Evolutionary conservation across 2,113 vertebrate species (phyloP), one percentile per base, ranked within the genome.

Genomic region (Tragelaphus strepsiceros): DNA sequence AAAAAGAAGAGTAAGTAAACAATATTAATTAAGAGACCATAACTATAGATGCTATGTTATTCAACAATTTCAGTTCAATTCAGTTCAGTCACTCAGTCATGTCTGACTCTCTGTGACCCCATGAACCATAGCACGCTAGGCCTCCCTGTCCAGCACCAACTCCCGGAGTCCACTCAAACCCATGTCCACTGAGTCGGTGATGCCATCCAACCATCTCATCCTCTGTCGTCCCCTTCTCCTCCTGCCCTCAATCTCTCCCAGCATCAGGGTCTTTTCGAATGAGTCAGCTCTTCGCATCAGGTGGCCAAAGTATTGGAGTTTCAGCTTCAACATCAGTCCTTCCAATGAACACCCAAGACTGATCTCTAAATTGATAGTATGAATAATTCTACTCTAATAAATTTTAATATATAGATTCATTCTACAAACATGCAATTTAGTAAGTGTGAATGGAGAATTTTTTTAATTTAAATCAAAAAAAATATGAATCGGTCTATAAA

Each of bases 361-460:
- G 64, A 71, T 71, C 64, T 35, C n/a, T 77, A 86, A 64, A 71
- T 74, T 80, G 85, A 80, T 53, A 86, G 14, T 46, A 74, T 92
- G 24, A 88, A 61, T 88, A 62, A 95, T n/a, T 82, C 53, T 26
- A 49, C 81, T 19, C 11, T 21, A 90, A 67, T 43, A 90, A 16
- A 87, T 71, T 96, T 24, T 35, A 94, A 95, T 85, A 61, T 49
- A 93, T 30, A 86, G 22, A 77, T n/a, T 83, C 39, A 94, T 90
- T 35, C 56, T 83, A 49, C 11, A 92, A 94, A 85, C n/a, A 59
- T 5, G 58, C 14, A 78, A 80, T 12, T 94, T 58, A 96, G 28
- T 35, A 95, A 77, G 49, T 90, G 43, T 88, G 21, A 88, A 35
- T 32, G 4, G 71, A 87, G n/a, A 93, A 77, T 46, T 56, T 39